These are phyloP conservation scores for Hylaea fasciaria DNA, from an alignment of 2,888 invertebrate species.

Conservation along the genomic window DNA sequence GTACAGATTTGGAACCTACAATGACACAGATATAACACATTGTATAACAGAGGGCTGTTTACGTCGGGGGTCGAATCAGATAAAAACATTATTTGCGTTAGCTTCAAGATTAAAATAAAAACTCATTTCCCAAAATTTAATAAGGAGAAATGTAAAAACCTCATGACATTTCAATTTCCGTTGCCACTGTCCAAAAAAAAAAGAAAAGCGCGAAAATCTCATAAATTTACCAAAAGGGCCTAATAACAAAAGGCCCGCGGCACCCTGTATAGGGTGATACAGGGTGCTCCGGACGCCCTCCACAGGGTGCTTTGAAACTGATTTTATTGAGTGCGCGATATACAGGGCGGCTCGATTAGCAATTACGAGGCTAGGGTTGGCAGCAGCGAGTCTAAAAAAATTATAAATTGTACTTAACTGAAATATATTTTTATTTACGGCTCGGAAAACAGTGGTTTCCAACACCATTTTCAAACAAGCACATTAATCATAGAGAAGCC, in stretches of 20 bases:
- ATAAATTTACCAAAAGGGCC: conserved; percentile 37
- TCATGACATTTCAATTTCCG: conserved; percentile 30
- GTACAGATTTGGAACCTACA: too few relatives aligned
- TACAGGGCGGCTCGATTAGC: conserved; percentile 58
- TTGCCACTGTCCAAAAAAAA: conserved; percentile 21
- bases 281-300: conserved; percentile 47
- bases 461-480: too few relatives aligned
- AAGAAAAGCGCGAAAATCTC: conserved; percentile 28
- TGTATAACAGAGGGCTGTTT: too few relatives aligned
- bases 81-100: too few relatives aligned
- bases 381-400: conserved; percentile 1
- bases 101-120: not conserved
- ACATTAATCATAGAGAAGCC: too few relatives aligned
- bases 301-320: conserved; percentile 57
- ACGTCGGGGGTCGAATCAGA: too few relatives aligned
- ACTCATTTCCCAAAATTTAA: conserved; percentile 1
- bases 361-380: conserved; percentile 45
- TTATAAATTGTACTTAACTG: not conserved
- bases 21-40: too few relatives aligned
- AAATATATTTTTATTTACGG: too few relatives aligned
- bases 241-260: conserved; percentile 41
- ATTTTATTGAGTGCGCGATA: conserved; percentile 70
- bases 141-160: conserved; percentile 9
- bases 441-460: too few relatives aligned
- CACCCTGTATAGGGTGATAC: conserved; percentile 13